Base-by-base conservation (phyloP, 2,797 vertebrate species). In the Macrochelys suwanniensis region DNA sequence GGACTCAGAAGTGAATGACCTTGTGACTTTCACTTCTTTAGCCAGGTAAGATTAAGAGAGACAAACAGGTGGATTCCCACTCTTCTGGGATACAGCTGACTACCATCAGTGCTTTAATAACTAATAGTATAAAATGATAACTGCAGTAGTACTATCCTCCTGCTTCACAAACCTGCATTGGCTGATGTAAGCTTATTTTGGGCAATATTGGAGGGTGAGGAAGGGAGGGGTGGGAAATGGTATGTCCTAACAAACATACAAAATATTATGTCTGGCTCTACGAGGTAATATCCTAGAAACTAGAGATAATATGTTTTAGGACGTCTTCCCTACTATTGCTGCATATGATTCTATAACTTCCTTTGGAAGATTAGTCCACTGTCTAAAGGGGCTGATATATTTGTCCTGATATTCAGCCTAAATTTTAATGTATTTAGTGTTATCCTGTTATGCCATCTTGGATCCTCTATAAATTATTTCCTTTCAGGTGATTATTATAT, bases 401-500 rank as follows among this genome's bases (percentile, higher is more conserved):
- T 57, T 94, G 53, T 13, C 50, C 47, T 68, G 50, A 37, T 82
- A 33, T 82, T 92, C n/a, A 74, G 92, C 4, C 25, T 84, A 15
- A 57, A 45, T 93, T 93, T 76, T 94, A 0, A 78, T 95, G 89
- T 81, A 57, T 96, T 80, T 31, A 82, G 2, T 33, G 81, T 92
- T 57, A 47, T 65, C 33, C 76, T 16, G 17, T 87, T 89, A 68
- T 94, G 89, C 71, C 37, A 68, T 81, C 47, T 76, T 82, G 83
- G 12, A 45, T 90, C 17, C 45, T 94, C 84, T 42, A 19, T 88
- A 92, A 50, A 92, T 19, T 53, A 84, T 88, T 95, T 0, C 83
- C 94, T 95, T 97, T 61, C 49, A 89, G 80, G 92, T 95, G 50
- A 59, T 74, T 93, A 83, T 88, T 31, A 1, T 77, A 51, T 11